Percentiles rank a stretch among this genome's conserved stretches.
Evolutionary conservation across 2,113 vertebrate species (phyloP).

Genomic region (Sinosuthora webbiana): DNA sequence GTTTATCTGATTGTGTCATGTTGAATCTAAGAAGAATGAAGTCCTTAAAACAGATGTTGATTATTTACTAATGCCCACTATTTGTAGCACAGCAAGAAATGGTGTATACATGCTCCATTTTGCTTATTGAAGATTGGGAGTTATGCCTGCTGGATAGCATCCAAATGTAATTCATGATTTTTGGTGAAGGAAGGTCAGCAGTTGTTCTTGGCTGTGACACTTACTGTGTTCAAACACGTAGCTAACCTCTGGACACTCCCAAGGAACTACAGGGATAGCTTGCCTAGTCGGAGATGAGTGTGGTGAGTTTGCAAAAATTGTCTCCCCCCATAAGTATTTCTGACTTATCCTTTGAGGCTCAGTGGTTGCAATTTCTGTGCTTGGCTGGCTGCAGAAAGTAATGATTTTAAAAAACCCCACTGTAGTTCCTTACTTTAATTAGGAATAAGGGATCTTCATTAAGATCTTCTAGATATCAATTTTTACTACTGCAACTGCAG

Average conservation of each 20-base stretch:
- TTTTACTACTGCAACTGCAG: not conserved
- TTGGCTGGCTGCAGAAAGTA: not conserved
- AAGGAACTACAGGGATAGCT: not conserved
- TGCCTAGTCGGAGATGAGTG: not conserved
- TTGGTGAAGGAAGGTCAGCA: not conserved
- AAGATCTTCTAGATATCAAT: not conserved
- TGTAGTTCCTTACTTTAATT: not conserved
- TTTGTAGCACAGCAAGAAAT: not conserved
- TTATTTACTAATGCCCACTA: not conserved
- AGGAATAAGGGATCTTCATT: not conserved
- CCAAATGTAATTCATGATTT: not conserved
- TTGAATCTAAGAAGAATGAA: not conserved
- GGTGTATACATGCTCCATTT: not conserved
- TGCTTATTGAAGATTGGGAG: not conserved
- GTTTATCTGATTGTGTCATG: not conserved
- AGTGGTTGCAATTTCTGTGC: not conserved
- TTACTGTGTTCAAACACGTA: not conserved
- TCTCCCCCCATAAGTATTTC: not conserved
- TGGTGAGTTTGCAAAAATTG: not conserved
- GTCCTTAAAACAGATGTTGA: not conserved
- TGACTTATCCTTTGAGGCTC: not conserved
- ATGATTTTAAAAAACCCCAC: fast-evolving
- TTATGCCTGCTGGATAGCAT: not conserved
- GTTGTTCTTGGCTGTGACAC: not conserved
- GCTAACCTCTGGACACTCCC: not conserved